A percentile compares a stretch with the other conserved stretches of the same genome.
phyloP scores from a whole-genome alignment of 2,888 invertebrate species.

The Anagyrus pseudococci region DNA sequence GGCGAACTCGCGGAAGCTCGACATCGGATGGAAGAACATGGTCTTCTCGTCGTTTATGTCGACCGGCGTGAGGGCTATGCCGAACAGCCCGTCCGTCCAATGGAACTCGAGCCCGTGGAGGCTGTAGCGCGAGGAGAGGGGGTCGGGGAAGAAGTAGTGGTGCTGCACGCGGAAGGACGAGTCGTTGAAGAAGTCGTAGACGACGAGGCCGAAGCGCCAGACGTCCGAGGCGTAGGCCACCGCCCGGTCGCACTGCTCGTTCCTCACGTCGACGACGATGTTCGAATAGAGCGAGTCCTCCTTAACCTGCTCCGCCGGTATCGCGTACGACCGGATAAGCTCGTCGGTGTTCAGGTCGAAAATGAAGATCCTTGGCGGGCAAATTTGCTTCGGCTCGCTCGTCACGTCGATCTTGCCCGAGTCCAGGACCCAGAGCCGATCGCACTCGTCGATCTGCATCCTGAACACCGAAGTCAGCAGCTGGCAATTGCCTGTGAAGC shows the following conservation, averaged over 20 bases:
- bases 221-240: conserved; percentile 75
- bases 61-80: conserved; percentile 72
- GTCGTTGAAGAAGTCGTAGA: conserved; percentile 68
- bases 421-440: conserved; percentile 81
- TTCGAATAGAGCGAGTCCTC: conserved; percentile 74
- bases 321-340: conserved; percentile 68
- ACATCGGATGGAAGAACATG: conserved; percentile 82
- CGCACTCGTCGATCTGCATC: conserved; percentile 75
- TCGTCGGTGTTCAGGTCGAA: conserved; percentile 75
- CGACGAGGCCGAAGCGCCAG: conserved; percentile 71
- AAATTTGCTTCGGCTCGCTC: conserved; percentile 73
- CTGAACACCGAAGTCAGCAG: conserved; percentile 81
- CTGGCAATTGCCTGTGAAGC: conserved; percentile 66
- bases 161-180: conserved; percentile 73
- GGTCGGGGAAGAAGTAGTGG: conserved; percentile 76
- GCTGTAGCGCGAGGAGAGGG: conserved; percentile 76
- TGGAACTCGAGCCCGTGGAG: conserved; percentile 79
- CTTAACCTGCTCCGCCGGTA: conserved; percentile 72
- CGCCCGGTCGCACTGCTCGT: conserved; percentile 68
- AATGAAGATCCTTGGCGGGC: conserved; percentile 76
- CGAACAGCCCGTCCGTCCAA: conserved; percentile 84
- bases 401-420: conserved; percentile 76
- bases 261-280: conserved; percentile 70
- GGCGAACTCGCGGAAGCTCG: conserved; percentile 80
- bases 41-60: conserved; percentile 67